Evolutionary conservation across 2,888 invertebrate genomes (phyloP).

Genomic region (Hypselothyrea guttata): DNA sequence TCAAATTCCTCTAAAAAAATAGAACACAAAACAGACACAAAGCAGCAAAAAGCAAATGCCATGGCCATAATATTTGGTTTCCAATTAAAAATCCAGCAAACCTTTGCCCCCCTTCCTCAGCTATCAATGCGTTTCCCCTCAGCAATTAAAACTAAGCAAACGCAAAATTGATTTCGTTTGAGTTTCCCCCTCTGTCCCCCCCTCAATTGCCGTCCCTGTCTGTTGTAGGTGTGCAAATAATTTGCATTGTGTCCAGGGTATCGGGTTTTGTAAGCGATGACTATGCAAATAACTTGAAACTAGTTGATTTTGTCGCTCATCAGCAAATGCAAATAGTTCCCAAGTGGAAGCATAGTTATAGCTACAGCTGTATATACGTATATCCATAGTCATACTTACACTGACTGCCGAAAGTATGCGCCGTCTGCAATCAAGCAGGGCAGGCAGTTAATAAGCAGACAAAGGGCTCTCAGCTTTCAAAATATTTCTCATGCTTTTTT

Average conservation of each 20-base stretch:
- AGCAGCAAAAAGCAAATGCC: conserved; percentile 38
- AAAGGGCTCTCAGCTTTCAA: conserved; percentile 30
- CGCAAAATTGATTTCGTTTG: conserved; percentile 63
- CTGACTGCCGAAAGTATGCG: conserved; percentile 29
- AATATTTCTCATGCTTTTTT: conserved; percentile 33
- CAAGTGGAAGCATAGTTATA: background rate
- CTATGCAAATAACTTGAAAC: conserved; percentile 64
- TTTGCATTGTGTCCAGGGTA: conserved; percentile 51
- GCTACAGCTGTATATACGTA: too few species aligned
- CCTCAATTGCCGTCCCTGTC: conserved; percentile 1
- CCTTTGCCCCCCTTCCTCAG: background rate
- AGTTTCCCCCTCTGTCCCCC: background rate
- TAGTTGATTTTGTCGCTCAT: conserved; percentile 48
- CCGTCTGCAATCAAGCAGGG: conserved; percentile 24
- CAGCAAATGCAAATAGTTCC: conserved; percentile 65
- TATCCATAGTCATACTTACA: conserved; percentile 15
- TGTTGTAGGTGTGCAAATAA: conserved; percentile 35
- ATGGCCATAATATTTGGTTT: conserved; percentile 63
- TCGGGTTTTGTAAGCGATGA: conserved; percentile 57
- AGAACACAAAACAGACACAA: conserved; percentile 14
- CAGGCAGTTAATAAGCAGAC: conserved; percentile 63
- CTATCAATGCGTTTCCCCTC: background rate
- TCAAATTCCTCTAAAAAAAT: conserved; percentile 49
- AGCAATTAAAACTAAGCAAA: conserved; percentile 76
- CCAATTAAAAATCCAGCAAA: conserved; percentile 60